phyloP scores from a whole-genome alignment of 1,140 invertebrate genomes.

The Diprion similis region DNA sequence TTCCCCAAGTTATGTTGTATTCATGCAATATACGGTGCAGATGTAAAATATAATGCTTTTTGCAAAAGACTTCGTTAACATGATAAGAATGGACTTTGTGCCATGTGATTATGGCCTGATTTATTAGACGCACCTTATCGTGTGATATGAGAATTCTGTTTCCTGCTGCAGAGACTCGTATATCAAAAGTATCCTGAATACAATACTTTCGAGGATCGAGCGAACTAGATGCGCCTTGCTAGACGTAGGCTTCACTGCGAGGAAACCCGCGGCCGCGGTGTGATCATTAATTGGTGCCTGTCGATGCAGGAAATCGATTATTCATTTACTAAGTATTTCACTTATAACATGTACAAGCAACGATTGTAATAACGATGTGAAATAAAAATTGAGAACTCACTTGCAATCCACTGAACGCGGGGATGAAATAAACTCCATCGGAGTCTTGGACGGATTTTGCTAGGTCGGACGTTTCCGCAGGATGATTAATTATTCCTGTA shows the following conservation, averaged over 20 bases:
- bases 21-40: neutral
- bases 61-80: neutral
- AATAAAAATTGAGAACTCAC: constrained; percentile 59
- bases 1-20: neutral
- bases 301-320: constrained; percentile 25
- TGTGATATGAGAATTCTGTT: constrained; percentile 65
- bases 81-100: too few species aligned
- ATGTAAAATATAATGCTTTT: constrained; percentile 2
- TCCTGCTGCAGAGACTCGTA: constrained; percentile 74
- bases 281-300: constrained; percentile 90
- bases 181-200: constrained; percentile 82
- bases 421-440: constrained; percentile 88
- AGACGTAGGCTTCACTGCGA: constrained; percentile 84
- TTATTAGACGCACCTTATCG: constrained; percentile 65
- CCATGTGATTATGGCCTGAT: neutral
- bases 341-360: too few species aligned
- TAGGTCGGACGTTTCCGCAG: constrained; percentile 72
- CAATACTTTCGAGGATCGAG: constrained; percentile 86
- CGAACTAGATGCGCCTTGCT: constrained; percentile 80
- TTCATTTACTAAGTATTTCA: too few species aligned
- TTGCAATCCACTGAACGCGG: constrained; percentile 90
- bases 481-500: constrained; percentile 75
- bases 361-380: too few species aligned
- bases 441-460: constrained; percentile 76
- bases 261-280: constrained; percentile 80